Conservation (phyloP, 2,888 invertebrate species). For the Nomada flava region DNA sequence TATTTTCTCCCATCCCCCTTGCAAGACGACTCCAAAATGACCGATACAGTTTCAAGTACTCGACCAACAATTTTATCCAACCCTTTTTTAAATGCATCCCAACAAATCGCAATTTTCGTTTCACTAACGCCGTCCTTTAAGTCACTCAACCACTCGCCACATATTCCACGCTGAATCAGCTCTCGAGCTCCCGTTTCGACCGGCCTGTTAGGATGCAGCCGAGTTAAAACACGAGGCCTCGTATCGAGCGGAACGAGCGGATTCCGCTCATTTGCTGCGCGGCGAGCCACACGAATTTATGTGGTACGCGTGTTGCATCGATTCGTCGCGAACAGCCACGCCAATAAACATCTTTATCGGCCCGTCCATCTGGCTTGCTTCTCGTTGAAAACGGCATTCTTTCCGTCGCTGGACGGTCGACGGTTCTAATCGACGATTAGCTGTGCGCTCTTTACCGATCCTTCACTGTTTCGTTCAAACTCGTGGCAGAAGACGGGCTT, state of each 20-base stretch:
- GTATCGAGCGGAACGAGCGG: slow-evolving; percentile 10
- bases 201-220: slow-evolving; percentile 4
- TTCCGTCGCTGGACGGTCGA: slow-evolving; percentile 23
- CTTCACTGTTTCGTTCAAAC: not conserved
- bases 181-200: not conserved
- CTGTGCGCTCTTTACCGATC: slow-evolving; percentile 15
- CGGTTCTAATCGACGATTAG: slow-evolving; percentile 64
- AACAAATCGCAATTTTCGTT: no score
- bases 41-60: no score
- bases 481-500: not conserved
- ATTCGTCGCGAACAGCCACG: slow-evolving; percentile 42
- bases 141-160: not conserved
- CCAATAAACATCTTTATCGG: slow-evolving; percentile 66
- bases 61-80: no score
- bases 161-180: not conserved
- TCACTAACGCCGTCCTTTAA: not conserved
- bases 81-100: no score
- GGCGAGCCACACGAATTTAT: slow-evolving; percentile 59
- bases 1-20: no score
- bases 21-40: no score
- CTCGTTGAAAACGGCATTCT: slow-evolving; percentile 48
- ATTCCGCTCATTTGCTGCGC: slow-evolving; percentile 57
- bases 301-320: slow-evolving; percentile 59
- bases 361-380: slow-evolving; percentile 39
- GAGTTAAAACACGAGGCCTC: not conserved